phyloP scores from a whole-genome alignment of 2,888 invertebrate genomes.

The Phortica magna region DNA sequence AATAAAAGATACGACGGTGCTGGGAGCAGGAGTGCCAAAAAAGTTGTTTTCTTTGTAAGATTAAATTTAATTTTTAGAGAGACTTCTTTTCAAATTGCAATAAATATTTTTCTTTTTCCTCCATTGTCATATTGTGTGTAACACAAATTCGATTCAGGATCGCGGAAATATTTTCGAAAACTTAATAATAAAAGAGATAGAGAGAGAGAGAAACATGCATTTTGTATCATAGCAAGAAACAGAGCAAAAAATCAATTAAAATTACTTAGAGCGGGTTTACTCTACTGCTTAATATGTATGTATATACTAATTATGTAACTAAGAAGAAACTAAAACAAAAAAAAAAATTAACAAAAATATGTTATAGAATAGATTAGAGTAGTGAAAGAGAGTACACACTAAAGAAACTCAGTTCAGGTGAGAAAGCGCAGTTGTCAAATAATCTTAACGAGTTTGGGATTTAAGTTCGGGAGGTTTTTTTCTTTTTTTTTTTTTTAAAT shows the following conservation, averaged over 20 bases:
- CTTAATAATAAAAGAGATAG: conserved; percentile 5
- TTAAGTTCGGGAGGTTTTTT: conserved; percentile 30
- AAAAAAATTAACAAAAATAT: conserved; percentile 1
- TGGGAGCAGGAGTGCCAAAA: conserved; percentile 31
- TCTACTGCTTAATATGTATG: background rate
- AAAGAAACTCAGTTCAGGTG: conserved; percentile 8
- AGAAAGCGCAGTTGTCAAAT: conserved; percentile 17
- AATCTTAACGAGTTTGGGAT: conserved; percentile 2
- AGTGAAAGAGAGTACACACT: background rate
- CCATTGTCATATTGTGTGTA: background rate
- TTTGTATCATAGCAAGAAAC: conserved; percentile 22
- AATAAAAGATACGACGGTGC: conserved; percentile 35
- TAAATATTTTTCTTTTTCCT: conserved; percentile 5
- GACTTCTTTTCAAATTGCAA: conserved; percentile 68
- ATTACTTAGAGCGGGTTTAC: conserved; percentile 7
- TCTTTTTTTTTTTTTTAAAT: conserved; percentile 47
- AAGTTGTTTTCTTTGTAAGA: conserved; percentile 25
- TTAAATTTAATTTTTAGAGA: conserved; percentile 47
- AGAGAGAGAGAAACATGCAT: conserved; percentile 12
- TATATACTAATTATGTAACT: background rate
- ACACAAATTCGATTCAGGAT: conserved; percentile 10
- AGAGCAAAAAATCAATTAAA: conserved; percentile 18
- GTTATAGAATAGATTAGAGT: background rate
- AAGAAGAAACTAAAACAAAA: background rate
- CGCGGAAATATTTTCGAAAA: background rate